These are phyloP conservation scores for Anguilla obscura DNA, from an alignment of 2,797 vertebrate genomes.

Conservation along the genomic window DNA sequence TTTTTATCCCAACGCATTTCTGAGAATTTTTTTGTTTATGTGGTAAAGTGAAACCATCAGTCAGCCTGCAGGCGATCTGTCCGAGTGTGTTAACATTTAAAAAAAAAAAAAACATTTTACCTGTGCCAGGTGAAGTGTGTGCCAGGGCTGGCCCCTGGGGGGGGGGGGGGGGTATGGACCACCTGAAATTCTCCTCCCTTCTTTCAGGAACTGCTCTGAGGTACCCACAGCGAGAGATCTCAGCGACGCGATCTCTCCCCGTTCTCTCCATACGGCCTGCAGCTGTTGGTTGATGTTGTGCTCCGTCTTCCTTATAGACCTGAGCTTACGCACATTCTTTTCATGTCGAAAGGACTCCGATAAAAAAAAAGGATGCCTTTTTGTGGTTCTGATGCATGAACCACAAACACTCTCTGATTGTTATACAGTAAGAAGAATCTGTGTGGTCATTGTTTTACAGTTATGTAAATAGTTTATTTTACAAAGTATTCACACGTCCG, in stretches of 20 bases:
- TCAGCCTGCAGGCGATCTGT: background rate
- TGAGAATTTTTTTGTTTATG: background rate
- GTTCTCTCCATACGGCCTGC: background rate
- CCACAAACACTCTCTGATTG: background rate
- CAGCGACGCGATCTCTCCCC: too few relatives aligned
- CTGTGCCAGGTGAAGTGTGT: background rate
- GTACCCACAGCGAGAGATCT: background rate
- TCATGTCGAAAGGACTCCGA: background rate
- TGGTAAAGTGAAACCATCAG: background rate
- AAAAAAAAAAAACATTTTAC: background rate
- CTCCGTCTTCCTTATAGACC: background rate
- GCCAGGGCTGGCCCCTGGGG: background rate
- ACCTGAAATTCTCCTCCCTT: background rate
- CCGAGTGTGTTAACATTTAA: background rate
- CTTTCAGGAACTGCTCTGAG: background rate
- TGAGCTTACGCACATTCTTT: background rate
- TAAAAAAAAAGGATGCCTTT: background rate
- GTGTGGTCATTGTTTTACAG: too few relatives aligned
- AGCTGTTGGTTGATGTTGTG: background rate
- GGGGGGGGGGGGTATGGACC: background rate
- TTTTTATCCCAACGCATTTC: background rate
- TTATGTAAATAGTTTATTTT: background rate
- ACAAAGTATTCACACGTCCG: background rate
- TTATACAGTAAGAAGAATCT: background rate
- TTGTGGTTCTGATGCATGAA: background rate